phyloP scores from a whole-genome alignment of 2,888 invertebrate species.

The Eulithis testata region DNA sequence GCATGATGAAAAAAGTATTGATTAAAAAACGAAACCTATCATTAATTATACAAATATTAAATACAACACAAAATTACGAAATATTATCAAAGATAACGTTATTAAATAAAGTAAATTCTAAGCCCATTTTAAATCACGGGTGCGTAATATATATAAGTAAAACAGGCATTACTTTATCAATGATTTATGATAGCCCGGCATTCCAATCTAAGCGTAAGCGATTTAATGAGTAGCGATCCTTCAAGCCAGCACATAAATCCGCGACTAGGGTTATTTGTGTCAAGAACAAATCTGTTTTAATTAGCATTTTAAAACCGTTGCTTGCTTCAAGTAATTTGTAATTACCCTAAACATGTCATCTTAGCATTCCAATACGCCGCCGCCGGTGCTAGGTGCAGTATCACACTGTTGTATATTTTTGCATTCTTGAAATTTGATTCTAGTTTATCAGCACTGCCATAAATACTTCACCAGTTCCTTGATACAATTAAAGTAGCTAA shows the following conservation, averaged over 20 bases:
- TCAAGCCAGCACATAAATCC: constrained; percentile 44
- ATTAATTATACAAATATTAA: too few relatives aligned
- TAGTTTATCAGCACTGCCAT: constrained; percentile 3
- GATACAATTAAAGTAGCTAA: not conserved
- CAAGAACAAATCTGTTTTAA: constrained; percentile 56
- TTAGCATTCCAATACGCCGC: constrained; percentile 17
- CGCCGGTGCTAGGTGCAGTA: not conserved
- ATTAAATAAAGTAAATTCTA: not conserved
- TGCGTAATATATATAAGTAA: not conserved
- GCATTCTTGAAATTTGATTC: constrained; percentile 10
- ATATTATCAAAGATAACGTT: not conserved
- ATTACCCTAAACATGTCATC: constrained; percentile 36
- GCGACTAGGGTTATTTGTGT: constrained; percentile 54
- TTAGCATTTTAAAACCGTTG: constrained; percentile 56
- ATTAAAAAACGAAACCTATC: too few relatives aligned
- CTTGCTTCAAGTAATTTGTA: constrained; percentile 31
- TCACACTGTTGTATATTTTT: constrained; percentile 2
- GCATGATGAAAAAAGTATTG: too few relatives aligned
- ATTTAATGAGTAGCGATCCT: constrained; percentile 22
- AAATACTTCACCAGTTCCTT: not conserved
- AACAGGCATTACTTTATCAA: not conserved
- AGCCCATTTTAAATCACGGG: not conserved
- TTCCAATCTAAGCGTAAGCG: constrained; percentile 14
- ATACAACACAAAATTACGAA: too few relatives aligned
- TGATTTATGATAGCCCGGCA: constrained; percentile 16